These are phyloP conservation scores for Leptinotarsa juncta DNA, from an alignment of 2,888 invertebrate genomes.

Conservation along the genomic window DNA sequence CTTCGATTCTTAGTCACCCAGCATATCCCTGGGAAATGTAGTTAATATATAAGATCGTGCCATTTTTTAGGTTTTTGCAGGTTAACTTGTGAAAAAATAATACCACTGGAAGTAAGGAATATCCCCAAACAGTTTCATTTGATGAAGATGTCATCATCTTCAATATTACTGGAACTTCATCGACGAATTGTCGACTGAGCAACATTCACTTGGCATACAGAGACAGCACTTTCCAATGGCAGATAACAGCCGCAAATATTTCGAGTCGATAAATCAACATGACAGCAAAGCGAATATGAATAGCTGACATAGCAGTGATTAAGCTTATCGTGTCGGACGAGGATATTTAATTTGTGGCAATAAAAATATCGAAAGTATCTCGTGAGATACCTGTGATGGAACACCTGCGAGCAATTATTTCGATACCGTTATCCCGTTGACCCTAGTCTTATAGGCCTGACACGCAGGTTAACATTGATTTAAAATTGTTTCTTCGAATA, in stretches of 20 bases:
- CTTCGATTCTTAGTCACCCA: no score
- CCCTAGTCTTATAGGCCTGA: slow-evolving; percentile 44
- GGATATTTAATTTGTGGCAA: slow-evolving; percentile 48
- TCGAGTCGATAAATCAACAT: slow-evolving; percentile 24
- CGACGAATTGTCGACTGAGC: background rate
- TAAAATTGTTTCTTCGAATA: slow-evolving; percentile 45
- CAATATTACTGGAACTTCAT: no score
- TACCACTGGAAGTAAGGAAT: no score
- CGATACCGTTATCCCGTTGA: slow-evolving; percentile 51
- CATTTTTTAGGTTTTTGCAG: no score
- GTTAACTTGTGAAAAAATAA: no score
- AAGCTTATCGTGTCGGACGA: slow-evolving; percentile 39
- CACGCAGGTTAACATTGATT: slow-evolving; percentile 48
- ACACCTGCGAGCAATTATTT: slow-evolving; percentile 52
- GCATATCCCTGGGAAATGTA: no score
- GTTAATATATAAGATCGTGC: no score
- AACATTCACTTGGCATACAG: background rate
- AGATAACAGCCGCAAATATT: slow-evolving; percentile 11
- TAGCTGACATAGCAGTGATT: slow-evolving; percentile 42
- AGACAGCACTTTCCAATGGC: background rate
- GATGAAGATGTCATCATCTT: no score
- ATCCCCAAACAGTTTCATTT: no score
- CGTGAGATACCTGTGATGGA: slow-evolving; percentile 46
- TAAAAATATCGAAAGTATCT: slow-evolving; percentile 50
- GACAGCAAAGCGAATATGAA: slow-evolving; percentile 28